Base-by-base conservation (phyloP, 2,113 vertebrate genomes). In the Chaetorhynchus papuensis region DNA sequence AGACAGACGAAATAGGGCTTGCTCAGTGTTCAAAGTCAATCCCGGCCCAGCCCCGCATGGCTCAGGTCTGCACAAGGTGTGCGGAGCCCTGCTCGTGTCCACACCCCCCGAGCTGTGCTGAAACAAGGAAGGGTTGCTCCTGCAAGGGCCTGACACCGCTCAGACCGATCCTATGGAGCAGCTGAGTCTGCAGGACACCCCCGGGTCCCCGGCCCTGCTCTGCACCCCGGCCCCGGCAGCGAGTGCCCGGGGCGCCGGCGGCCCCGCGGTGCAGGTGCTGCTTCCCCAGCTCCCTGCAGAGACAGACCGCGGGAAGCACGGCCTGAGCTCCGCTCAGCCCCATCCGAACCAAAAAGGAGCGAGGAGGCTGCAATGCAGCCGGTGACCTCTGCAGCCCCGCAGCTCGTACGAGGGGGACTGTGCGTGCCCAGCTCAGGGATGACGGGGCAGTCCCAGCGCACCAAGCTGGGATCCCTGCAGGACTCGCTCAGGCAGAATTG, bases 241-340 rank as follows among this genome's bases (percentile, higher is more conserved):
- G 2, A 42, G 13, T 0, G 47, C 72, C 72, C 10, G 52, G 31
- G 9, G 49, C 3, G 60, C 61, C 17, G 1, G 4, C 3, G 13
- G 30, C 60, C 65, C 75, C 0, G 0, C 0, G 0, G 15, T 1
- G 60, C 24, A 21, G 57, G 50, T 0, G 19, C 64, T 8, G 57
- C 20, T 63, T 15, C 17, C 71, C 6, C 60, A 11, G 12, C 60
- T 37, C 70, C 61, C 56, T 6, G 6, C 69, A 33, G 2, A 1
- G n/a, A 7, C 47, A 6, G n/a, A 15, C 11, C 33, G 26, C 14
- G 45, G 13, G 13, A 5, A 11, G 15, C 2, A 12, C 1, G 5
- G 57, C 24, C 59, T 33, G 15, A 16, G 77, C 24, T 33, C 69
- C 35, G 60, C 42, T 9, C 11, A 21, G 83, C 35, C 28, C 44